These are phyloP conservation scores for Hypsopygia costalis DNA, from an alignment of 2,888 invertebrate genomes.

Conservation along the genomic window DNA sequence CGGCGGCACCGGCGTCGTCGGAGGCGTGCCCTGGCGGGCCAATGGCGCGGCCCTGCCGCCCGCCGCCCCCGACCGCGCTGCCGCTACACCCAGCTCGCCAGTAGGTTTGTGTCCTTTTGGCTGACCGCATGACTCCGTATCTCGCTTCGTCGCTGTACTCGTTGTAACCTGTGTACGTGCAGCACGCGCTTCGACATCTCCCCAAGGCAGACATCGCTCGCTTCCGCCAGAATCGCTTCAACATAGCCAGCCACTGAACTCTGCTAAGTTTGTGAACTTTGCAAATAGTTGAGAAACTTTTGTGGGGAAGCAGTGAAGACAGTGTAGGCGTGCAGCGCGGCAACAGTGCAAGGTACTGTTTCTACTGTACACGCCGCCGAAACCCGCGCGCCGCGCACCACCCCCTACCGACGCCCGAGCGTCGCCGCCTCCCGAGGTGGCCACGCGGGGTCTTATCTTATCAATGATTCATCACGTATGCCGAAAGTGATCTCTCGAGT, in stretches of 20 bases:
- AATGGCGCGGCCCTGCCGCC: slow-evolving; percentile 66
- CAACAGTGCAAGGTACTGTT: slow-evolving; percentile 67
- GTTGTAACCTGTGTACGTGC: slow-evolving; percentile 71
- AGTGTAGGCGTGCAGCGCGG: slow-evolving; percentile 53
- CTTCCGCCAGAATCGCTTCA: slow-evolving; percentile 63
- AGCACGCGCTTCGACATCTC: slow-evolving; percentile 67
- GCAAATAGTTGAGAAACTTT: slow-evolving; percentile 52
- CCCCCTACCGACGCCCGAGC: slow-evolving; percentile 30
- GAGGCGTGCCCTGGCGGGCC: slow-evolving; percentile 73
- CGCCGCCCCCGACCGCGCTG: slow-evolving; percentile 57
- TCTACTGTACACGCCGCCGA: slow-evolving; percentile 20
- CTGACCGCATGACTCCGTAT: slow-evolving; percentile 82
- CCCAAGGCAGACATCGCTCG: slow-evolving; percentile 50
- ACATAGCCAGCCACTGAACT: slow-evolving; percentile 35
- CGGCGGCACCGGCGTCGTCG: slow-evolving; percentile 53
- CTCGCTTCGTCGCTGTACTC: slow-evolving; percentile 78
- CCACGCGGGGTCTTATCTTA: slow-evolving; percentile 46
- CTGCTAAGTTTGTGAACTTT: slow-evolving; percentile 53
- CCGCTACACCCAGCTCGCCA: slow-evolving; percentile 68
- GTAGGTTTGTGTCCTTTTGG: slow-evolving; percentile 82
- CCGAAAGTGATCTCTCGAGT: slow-evolving; percentile 30
- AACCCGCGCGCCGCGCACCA: slow-evolving; percentile 25
- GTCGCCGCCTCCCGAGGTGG: slow-evolving; percentile 28
- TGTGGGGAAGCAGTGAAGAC: slow-evolving; percentile 58
- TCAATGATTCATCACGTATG: slow-evolving; percentile 46